phyloP scores from a whole-genome alignment of 1,140 invertebrate genomes.

The Lepidurus packardi region DNA sequence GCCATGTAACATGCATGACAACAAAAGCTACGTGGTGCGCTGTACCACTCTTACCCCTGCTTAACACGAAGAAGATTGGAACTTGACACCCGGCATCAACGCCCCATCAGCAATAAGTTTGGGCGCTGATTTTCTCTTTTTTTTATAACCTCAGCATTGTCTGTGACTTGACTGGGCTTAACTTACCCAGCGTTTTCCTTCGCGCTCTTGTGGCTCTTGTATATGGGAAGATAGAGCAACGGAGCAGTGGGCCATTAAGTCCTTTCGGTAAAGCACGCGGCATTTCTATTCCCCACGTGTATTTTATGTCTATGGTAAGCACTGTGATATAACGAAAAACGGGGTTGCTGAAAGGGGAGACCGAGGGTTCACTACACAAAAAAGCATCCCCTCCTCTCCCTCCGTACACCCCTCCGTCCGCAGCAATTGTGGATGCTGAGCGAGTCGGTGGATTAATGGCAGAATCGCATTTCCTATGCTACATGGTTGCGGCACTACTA shows the following conservation, averaged over 20 bases:
- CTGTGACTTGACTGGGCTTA: constrained; percentile 14
- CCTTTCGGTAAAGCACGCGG: background rate
- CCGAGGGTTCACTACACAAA: background rate
- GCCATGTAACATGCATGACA: background rate
- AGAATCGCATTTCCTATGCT: constrained; percentile 10
- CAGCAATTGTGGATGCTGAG: constrained; percentile 6
- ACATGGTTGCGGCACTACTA: constrained; percentile 3
- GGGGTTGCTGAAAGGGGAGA: background rate
- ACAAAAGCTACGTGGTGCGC: background rate
- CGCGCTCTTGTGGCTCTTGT: constrained; percentile 1
- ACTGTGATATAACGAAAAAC: background rate
- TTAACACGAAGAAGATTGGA: background rate
- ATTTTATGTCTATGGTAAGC: constrained; percentile 2
- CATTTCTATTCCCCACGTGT: constrained; percentile 17
- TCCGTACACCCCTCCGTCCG: background rate
- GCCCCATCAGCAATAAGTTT: constrained; percentile 2
- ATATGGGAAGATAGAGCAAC: background rate
- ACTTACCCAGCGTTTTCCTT: background rate
- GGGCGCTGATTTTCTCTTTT: background rate
- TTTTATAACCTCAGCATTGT: constrained; percentile 6
- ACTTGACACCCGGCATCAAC: background rate
- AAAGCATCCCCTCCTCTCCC: background rate
- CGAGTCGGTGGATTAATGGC: constrained; percentile 14
- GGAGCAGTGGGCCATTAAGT: constrained; percentile 2
- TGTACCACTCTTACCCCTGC: background rate